A percentile compares a stretch with the other conserved stretches of the same genome.
Evolutionary conservation across 2,113 vertebrate species (phyloP).

Genomic region (Sclerurus mexicanus): DNA sequence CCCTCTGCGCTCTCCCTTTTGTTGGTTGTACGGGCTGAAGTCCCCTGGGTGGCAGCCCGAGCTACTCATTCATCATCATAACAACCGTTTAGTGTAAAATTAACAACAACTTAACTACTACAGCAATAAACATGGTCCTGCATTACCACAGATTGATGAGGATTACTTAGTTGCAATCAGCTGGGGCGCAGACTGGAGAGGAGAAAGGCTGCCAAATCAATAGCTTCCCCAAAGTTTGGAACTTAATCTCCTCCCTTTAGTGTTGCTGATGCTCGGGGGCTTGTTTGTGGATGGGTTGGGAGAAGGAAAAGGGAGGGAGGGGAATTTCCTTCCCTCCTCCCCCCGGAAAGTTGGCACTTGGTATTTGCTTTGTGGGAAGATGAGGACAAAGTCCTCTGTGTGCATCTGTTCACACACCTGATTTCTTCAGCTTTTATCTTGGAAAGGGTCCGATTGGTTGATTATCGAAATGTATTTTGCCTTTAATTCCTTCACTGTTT

Average conservation of each 20-base stretch:
- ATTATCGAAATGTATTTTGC: background rate
- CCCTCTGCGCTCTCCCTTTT: background rate
- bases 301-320: background rate
- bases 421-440: background rate
- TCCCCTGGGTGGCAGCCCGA: constrained; percentile 67
- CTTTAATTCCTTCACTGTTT: background rate
- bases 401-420: background rate
- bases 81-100: constrained; percentile 81
- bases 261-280: background rate
- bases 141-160: constrained; percentile 73
- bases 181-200: constrained; percentile 7
- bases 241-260: background rate
- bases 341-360: background rate
- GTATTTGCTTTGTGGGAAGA: constrained; percentile 44
- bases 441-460: background rate
- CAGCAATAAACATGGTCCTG: constrained; percentile 72
- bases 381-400: constrained; percentile 39
- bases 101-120: constrained; percentile 80
- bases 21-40: constrained; percentile 33
- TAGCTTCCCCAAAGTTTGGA: constrained; percentile 34
- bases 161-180: constrained; percentile 68
- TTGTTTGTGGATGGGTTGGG: background rate
- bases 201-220: constrained; percentile 13
- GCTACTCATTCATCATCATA: constrained; percentile 75
- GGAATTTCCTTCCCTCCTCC: background rate